Evolutionary conservation across 2,888 invertebrate species (phyloP).

Genomic region (Furcula furcula): DNA sequence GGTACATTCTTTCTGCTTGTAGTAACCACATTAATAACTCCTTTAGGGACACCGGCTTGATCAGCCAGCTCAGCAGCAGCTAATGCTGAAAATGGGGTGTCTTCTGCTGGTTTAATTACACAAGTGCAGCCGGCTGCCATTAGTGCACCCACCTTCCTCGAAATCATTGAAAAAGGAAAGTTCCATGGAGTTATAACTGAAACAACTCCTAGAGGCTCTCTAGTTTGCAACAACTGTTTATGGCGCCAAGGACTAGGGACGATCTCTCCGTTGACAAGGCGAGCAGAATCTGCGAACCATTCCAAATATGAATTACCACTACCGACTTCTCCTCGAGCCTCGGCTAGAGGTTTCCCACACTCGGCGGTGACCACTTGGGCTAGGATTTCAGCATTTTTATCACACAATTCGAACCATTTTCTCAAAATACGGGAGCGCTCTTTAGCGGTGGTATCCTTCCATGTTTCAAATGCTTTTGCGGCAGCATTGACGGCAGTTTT

Average conservation of each 20-base stretch:
- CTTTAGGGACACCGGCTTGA: constrained; percentile 95
- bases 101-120: constrained; percentile 96
- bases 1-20: constrained; percentile 87
- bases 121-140: constrained; percentile 97
- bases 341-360: constrained; percentile 94
- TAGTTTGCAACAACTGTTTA: constrained; percentile 88
- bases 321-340: constrained; percentile 92
- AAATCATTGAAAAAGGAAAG: constrained; percentile 98
- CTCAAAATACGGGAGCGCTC: constrained; percentile 85
- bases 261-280: constrained; percentile 91
- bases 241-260: constrained; percentile 87
- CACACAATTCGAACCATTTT: constrained; percentile 90
- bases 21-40: constrained; percentile 96
- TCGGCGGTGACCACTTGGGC: constrained; percentile 91
- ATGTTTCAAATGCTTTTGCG: constrained; percentile 87
- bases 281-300: constrained; percentile 97
- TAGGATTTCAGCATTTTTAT: constrained; percentile 86
- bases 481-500: constrained; percentile 89
- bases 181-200: constrained; percentile 98
- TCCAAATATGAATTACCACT: constrained; percentile 97
- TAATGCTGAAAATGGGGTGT: constrained; percentile 96
- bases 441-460: constrained; percentile 90
- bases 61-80: constrained; percentile 93
- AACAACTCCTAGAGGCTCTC: constrained; percentile 96
- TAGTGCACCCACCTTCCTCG: constrained; percentile 96